Conservation (phyloP, 2,888 invertebrate species). For the Rotaria socialis region DNA sequence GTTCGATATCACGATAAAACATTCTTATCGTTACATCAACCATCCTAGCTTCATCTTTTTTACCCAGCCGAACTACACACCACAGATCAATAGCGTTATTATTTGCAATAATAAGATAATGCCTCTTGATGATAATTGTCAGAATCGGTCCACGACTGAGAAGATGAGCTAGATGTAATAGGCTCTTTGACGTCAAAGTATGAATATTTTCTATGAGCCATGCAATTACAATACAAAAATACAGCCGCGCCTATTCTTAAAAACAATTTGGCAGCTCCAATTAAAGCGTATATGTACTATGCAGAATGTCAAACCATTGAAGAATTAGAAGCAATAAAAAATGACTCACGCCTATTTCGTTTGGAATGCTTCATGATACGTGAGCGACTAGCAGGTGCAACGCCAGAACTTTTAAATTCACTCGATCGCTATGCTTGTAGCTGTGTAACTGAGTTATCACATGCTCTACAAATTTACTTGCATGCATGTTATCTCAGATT, state of each 20-base stretch:
- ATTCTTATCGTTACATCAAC: too few relatives aligned
- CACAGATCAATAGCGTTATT: too few relatives aligned
- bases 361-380: not conserved
- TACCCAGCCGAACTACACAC: too few relatives aligned
- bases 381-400: not conserved
- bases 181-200: not conserved
- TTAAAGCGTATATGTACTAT: not conserved
- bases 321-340: not conserved
- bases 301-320: not conserved
- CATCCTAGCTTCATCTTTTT: too few relatives aligned
- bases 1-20: too few relatives aligned
- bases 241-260: not conserved
- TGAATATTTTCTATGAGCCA: not conserved
- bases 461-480: not conserved
- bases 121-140: too few relatives aligned
- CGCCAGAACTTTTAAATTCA: not conserved
- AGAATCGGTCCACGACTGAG: too few relatives aligned
- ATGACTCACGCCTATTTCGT: not conserved
- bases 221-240: not conserved
- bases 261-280: not conserved
- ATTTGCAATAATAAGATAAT: too few relatives aligned
- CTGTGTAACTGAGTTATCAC: not conserved
- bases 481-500: not conserved
- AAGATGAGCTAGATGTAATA: not conserved
- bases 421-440: not conserved